Base-by-base conservation (phyloP, 2,797 vertebrate genomes). In the Malurus splendens region DNA sequence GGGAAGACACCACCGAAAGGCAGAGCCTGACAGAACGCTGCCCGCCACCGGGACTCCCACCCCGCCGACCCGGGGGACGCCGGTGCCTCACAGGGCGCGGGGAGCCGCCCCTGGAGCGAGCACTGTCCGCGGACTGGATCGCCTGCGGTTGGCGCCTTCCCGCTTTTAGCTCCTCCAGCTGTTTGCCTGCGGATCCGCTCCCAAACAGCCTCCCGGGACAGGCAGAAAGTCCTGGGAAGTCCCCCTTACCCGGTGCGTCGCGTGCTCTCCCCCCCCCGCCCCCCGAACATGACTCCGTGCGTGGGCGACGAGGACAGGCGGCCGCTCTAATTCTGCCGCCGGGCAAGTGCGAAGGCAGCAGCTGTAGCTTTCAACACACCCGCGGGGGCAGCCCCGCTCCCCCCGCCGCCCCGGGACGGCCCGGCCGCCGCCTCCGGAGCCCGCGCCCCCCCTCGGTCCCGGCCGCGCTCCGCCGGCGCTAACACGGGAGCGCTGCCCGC, bases 91-190 rank as follows among this genome's bases (percentile, higher is more conserved):
- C 14, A 15, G 32, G 36, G 36, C 14, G 14, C 22, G 8, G 64
- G 67, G 39, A 57, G 18, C 73, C 41, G 54, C 59, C 50, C 42
- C 77, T 7, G 60, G 8, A 50, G 28, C 28, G 18, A 20, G 41
- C 94, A 87, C 79, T 51, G 82, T 76, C 82, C 70, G 71, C 80
- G 73, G 89, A 68, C 62, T 59, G 75, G 57, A 90, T 87, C 80
- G 94, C 90, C 93, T 96, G 97, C 94, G 94, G 96, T 96, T 96
- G 97, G 96, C 93, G 96, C 94, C 78, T 96, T 94, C 96, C 97
- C 97, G 97, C 97, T 98, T 98, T 97, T 97, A 98, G 98, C 97
- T 94, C 96, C 96, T 97, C 97, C 98, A 98, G 98, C 98, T 98
- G 98, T 98, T 96, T 93, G 94, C 96, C 90, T 50, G 95, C 92